These are phyloP conservation scores for Scelioninae gen. 1 DNA, from an alignment of 2,888 invertebrate species.

Conservation along the genomic window DNA sequence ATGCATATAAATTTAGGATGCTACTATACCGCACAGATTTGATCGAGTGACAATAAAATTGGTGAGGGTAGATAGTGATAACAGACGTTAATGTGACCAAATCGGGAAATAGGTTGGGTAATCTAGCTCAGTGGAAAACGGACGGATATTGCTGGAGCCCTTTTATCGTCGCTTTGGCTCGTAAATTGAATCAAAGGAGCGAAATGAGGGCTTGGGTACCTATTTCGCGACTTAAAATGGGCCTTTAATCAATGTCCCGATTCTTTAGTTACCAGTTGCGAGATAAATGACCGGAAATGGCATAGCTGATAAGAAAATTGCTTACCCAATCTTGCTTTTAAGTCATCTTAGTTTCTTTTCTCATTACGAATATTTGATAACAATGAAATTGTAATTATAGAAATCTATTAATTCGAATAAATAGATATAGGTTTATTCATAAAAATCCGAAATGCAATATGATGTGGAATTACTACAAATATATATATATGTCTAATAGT, in stretches of 20 bases:
- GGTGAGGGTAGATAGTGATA: slow-evolving; percentile 58
- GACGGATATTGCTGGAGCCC: slow-evolving; percentile 67
- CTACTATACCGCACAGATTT: no score
- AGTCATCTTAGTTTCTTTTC: slow-evolving; percentile 44
- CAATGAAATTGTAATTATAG: slow-evolving; percentile 40
- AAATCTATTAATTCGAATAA: slow-evolving; percentile 10
- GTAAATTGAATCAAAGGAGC: slow-evolving; percentile 83
- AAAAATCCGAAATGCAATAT: no score
- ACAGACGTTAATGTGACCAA: slow-evolving; percentile 71
- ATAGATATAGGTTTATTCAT: neutral
- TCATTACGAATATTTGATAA: slow-evolving; percentile 38
- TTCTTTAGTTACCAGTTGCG: slow-evolving; percentile 79
- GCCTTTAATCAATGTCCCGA: slow-evolving; percentile 81
- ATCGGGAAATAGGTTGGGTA: slow-evolving; percentile 61
- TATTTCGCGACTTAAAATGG: slow-evolving; percentile 81
- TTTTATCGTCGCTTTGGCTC: slow-evolving; percentile 78
- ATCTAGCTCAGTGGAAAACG: slow-evolving; percentile 65
- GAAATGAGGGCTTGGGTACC: slow-evolving; percentile 75
- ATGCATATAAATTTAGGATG: no score
- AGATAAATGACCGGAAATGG: slow-evolving; percentile 84
- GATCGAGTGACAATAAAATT: slow-evolving; percentile 78
- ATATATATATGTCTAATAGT: no score
- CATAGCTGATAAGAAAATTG: slow-evolving; percentile 82
- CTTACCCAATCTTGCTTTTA: slow-evolving; percentile 73
- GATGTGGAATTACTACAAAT: no score